phyloP scores from a whole-genome alignment of 2,888 invertebrate species.

The Psylliodes chrysocephalus region DNA sequence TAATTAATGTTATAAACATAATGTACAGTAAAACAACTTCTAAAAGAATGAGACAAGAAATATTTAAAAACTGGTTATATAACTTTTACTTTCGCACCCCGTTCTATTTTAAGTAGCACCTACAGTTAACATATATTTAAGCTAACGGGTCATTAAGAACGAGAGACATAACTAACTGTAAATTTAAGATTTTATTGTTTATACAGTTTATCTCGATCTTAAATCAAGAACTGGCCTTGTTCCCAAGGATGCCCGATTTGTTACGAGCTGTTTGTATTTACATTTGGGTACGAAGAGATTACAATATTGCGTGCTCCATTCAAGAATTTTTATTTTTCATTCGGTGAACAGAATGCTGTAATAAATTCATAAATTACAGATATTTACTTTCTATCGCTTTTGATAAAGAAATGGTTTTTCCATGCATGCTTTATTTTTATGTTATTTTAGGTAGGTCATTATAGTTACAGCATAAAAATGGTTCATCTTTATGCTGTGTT shows the following conservation, averaged over 20 bases:
- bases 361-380: background rate
- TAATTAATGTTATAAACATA: too few species aligned
- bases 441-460: too few species aligned
- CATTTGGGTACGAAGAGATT: background rate
- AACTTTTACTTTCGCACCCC: background rate
- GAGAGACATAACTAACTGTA: constrained; percentile 3
- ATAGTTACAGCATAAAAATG: too few species aligned
- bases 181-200: background rate
- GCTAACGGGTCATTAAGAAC: background rate
- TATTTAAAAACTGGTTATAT: background rate
- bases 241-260: constrained; percentile 4
- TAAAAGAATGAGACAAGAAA: too few species aligned
- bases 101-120: background rate
- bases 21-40: too few species aligned
- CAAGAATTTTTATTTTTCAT: background rate
- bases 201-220: background rate
- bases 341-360: background rate
- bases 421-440: too few species aligned
- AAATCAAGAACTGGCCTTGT: constrained; percentile 11
- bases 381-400: background rate
- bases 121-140: background rate
- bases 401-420: too few species aligned
- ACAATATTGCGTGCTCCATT: background rate
- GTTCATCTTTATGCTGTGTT: too few species aligned
- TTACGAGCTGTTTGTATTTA: background rate